These are phyloP conservation scores for Spodoptera littoralis DNA, from an alignment of 2,888 invertebrate species.

Conservation along the genomic window DNA sequence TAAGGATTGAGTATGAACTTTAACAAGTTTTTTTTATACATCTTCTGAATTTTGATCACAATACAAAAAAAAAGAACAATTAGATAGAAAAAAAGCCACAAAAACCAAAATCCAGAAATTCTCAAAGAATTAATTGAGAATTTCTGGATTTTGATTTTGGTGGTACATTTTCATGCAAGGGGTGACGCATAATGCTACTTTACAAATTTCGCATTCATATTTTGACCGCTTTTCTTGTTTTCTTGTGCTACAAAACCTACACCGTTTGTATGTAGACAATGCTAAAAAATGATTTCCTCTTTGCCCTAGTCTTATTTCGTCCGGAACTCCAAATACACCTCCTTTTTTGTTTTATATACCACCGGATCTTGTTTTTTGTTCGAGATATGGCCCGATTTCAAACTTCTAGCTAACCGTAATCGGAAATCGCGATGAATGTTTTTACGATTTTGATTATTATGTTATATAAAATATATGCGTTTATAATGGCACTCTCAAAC, in stretches of 20 bases:
- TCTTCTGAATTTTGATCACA: too few species aligned
- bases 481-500: slow-evolving; percentile 45
- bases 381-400: slow-evolving; percentile 32
- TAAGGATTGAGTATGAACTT: too few species aligned
- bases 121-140: too few species aligned
- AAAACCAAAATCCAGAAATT: too few species aligned
- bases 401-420: slow-evolving; percentile 40
- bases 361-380: slow-evolving; percentile 34
- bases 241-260: slow-evolving; percentile 20
- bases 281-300: slow-evolving; percentile 18
- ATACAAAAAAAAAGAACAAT: too few species aligned
- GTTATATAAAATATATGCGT: slow-evolving; percentile 26
- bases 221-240: slow-evolving; percentile 46
- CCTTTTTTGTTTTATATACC: slow-evolving; percentile 42
- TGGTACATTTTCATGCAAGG: slow-evolving; percentile 45
- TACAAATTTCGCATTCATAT: slow-evolving; percentile 44
- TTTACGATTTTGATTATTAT: slow-evolving; percentile 29
- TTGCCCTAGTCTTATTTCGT: slow-evolving; percentile 45
- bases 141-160: slow-evolving; percentile 21
- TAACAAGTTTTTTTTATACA: too few species aligned
- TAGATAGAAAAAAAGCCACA: too few species aligned
- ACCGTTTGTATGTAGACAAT: slow-evolving; percentile 8
- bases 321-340: slow-evolving; percentile 43
- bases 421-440: slow-evolving; percentile 46
- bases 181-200: slow-evolving; percentile 36